These are phyloP conservation scores for Actinia equina DNA, from an alignment of 64 coral and sea anemone genomes.

Conservation along the genomic window DNA sequence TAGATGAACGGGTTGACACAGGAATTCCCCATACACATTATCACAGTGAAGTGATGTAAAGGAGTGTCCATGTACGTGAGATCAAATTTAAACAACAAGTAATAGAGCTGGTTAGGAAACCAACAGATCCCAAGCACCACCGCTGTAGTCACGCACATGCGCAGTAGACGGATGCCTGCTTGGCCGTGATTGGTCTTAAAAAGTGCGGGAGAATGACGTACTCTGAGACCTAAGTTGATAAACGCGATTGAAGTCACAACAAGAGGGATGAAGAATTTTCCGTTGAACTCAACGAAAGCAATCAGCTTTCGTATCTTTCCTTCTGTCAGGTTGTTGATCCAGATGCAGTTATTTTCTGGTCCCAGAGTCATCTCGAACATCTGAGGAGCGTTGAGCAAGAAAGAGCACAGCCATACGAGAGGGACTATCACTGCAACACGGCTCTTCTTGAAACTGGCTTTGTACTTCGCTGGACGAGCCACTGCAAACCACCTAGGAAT, in stretches of 20 bases:
- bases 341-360: slow-evolving; percentile 15
- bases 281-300: slow-evolving; percentile 65
- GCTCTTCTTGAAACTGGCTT: slow-evolving; percentile 49
- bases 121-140: slow-evolving; percentile 65
- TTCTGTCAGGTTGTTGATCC: slow-evolving; percentile 29
- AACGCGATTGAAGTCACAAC: slow-evolving; percentile 52
- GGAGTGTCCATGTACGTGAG: slow-evolving; percentile 60
- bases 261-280: slow-evolving; percentile 77
- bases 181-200: slow-evolving; percentile 76
- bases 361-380: slow-evolving; percentile 55
- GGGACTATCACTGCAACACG: slow-evolving; percentile 26
- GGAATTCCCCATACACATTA: slow-evolving; percentile 83
- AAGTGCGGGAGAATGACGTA: slow-evolving; percentile 69
- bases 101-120: slow-evolving; percentile 92
- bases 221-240: slow-evolving; percentile 43
- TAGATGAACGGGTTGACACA: slow-evolving; percentile 87
- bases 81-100: slow-evolving; percentile 84
- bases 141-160: slow-evolving; percentile 79
- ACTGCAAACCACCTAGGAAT: slow-evolving; percentile 55
- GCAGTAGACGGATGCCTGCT: slow-evolving; percentile 71
- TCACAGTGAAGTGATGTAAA: slow-evolving; percentile 71
- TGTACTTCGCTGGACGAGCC: slow-evolving; percentile 47
- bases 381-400: slow-evolving; percentile 51
- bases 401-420: slow-evolving; percentile 39
- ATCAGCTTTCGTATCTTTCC: slow-evolving; percentile 36